Evolutionary conservation across 1,140 invertebrate species (phyloP).

Genomic region (Trissolcus basalis): DNA sequence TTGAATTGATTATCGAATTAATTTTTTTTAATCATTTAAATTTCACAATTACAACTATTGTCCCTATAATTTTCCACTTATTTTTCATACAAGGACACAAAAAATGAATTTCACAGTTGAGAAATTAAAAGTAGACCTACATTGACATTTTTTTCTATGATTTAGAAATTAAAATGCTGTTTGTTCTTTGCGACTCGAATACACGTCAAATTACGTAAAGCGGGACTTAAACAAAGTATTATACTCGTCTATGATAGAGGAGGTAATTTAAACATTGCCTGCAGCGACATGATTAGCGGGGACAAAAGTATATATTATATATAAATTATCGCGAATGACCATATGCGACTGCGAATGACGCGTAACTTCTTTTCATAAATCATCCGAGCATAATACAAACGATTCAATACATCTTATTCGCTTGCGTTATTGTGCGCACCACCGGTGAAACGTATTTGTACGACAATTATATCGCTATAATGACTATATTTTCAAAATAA

Average conservation of each 20-base stretch:
- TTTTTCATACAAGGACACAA: no score
- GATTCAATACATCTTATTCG: conserved; percentile 35
- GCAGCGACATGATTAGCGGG: conserved; percentile 34
- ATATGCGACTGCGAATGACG: conserved; percentile 47
- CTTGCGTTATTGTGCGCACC: conserved; percentile 23
- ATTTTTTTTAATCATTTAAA: no score
- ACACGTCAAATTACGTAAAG: conserved; percentile 17
- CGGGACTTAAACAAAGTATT: conserved; percentile 42
- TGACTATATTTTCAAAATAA: no score
- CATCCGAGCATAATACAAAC: conserved; percentile 21
- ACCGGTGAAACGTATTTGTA: no score
- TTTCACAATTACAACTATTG: no score
- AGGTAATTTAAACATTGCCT: conserved; percentile 49
- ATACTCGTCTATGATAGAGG: conserved; percentile 15
- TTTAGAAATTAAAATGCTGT: conserved; percentile 4
- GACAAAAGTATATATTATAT: conserved; percentile 57
- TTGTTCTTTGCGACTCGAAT: conserved; percentile 16
- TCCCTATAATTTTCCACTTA: no score
- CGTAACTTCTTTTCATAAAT: conserved; percentile 52
- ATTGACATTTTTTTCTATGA: no score
- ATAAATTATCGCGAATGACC: conserved; percentile 51
- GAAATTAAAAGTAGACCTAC: no score
- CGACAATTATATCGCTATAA: no score
- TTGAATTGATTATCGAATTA: no score
- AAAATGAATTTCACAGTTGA: no score